Evolutionary conservation across 2,888 invertebrate species (phyloP), one percentile per base, ranked within the genome.

Genomic region (Diloba caeruleocephala): DNA sequence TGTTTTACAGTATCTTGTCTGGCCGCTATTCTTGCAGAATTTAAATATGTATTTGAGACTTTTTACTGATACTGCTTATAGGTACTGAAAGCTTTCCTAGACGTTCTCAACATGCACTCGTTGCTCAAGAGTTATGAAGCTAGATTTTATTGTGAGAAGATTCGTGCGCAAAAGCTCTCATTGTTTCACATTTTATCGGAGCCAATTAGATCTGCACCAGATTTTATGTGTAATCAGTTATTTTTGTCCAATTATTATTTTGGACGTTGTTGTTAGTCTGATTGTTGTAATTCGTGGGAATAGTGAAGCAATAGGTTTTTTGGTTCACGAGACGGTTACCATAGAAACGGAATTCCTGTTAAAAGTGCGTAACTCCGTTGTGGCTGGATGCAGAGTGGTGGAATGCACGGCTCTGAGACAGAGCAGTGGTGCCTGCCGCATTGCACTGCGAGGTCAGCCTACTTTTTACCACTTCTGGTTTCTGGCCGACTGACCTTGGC

Each of bases 391-490:
- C 56, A 42, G 50, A 55, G 52, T 39, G 38, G 48, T 31, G 41
- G 43, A 41, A 36, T 31, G 52, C 29, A 48, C 46, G 44, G 48
- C 50, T 34, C 42, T 26, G 53, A 51, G 69, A 57, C 56, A 67
- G 54, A 55, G 43, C 38, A 15, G 48, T 56, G 62, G 50, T 43
- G 59, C 38, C 67, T 78, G 72, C 84, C 82, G 82, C 86, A 85
- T 84, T 85, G 81, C 81, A 78, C 56, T 61, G 66, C 86, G 81
- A 89, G 90, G 89, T 85, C 89, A 85, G 59, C 77, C 82, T 77
- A 86, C 82, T 85, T 86, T 81, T 84, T 81, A 81, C 73, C 78
- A 82, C 82, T 90, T 89, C 88, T 87, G 83, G 87, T 90, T 88
- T 83, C 82, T 84, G 82, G 65, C 81, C 77, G 75, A 80, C 74